Evolutionary conservation across 2,797 vertebrate species (phyloP), one percentile per base, ranked within the genome.

Genomic region (Menidia menidia): DNA sequence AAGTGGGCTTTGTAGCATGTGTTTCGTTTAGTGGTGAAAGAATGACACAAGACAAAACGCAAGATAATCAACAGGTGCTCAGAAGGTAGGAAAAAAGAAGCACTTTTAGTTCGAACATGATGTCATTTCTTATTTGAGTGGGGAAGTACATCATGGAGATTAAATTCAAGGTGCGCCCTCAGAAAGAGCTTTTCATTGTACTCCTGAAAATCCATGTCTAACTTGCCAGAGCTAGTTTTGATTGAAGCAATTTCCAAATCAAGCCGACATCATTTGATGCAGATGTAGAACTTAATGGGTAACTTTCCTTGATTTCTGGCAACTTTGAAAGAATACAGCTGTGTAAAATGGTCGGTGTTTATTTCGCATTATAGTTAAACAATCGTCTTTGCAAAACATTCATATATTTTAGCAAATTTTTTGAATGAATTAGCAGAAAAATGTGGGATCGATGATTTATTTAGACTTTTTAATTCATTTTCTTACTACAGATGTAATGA

Each of bases 171-270:
- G 39, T 68, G 31, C 19, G 19, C 19, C 44, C 48, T 60, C 6
- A 43, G 45, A 74, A 78, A 68, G 25, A 25, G 25, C 25, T 25
- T 25, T 25, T 25, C 25, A 25, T 25, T 25, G 25, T 25, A 25
- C 25, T 25, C 25, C 25, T 25, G 25, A 25, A 25, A 25, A 25
- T 25, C 25, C 25, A 25, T 25, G 25, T 25, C 25, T 25, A 39
- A 39, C 58, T 58, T 25, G 30, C 11, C n/a, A 31, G 52, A 45
- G 39, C 73, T 30, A 45, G 10, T 35, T 68, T 30, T 18, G 43
- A 68, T 6, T 10, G 4, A 2, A 54, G 33, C 25, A 31, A 75
- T 75, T 80, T 71, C 68, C 52, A 41, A 19, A 73, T 73, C 70
- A 60, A 59, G 70, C 35, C 47, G 63, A 39, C 48, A 48, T 60